Evolutionary conservation across 2,113 vertebrate genomes (phyloP).

Genomic region (Megaleporinus macrocephalus): DNA sequence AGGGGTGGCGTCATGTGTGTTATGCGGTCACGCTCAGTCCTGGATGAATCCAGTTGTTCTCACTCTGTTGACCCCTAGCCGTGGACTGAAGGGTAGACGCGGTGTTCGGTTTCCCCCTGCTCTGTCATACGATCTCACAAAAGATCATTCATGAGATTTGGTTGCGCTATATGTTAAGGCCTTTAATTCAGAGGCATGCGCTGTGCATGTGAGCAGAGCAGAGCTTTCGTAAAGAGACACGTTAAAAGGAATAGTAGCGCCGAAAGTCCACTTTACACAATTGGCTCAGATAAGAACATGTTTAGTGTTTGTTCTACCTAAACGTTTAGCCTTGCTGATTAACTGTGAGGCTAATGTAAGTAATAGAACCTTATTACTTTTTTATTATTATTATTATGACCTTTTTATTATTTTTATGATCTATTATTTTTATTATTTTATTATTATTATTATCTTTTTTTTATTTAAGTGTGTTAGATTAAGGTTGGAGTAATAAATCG

Average conservation of each 20-base stretch:
- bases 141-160: conserved; percentile 45
- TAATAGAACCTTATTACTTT: too few relatives aligned
- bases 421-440: too few relatives aligned
- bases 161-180: conserved; percentile 52
- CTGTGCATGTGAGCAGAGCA: conserved; percentile 8
- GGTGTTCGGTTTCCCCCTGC: conserved; percentile 55
- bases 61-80: conserved; percentile 63
- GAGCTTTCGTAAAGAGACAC: neutral
- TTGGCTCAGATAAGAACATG: too few relatives aligned
- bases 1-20: conserved; percentile 39
- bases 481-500: too few relatives aligned
- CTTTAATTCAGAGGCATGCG: conserved; percentile 45
- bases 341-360: too few relatives aligned
- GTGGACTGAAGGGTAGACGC: conserved; percentile 36
- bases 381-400: too few relatives aligned
- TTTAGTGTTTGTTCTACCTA: too few relatives aligned
- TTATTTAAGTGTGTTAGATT: too few relatives aligned
- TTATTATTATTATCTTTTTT: too few relatives aligned
- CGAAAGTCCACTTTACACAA: neutral
- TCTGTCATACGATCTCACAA: conserved; percentile 52
- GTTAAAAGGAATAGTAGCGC: neutral
- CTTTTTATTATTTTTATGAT: too few relatives aligned
- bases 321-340: too few relatives aligned
- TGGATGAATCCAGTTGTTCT: conserved; percentile 64
- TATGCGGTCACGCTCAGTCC: conserved; percentile 10